A percentile compares a stretch with the other conserved stretches of the same genome.
Conservation (phyloP, 2,888 invertebrate species). For the Exocentrus adspersus region DNA sequence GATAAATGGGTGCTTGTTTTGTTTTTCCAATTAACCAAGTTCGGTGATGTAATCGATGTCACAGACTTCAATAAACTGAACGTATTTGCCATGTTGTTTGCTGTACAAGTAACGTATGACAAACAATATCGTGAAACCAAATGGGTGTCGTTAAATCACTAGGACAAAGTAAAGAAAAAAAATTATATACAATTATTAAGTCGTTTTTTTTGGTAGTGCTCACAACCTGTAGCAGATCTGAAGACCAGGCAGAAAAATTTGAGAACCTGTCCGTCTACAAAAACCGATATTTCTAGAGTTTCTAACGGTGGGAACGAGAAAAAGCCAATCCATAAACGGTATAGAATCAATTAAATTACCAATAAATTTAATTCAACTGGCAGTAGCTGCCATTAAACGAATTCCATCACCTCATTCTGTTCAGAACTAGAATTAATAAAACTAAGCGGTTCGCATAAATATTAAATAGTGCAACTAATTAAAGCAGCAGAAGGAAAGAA, state of each 20-base stretch:
- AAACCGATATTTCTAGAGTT: constrained; percentile 8
- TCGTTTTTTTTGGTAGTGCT: no score
- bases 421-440: constrained; percentile 28
- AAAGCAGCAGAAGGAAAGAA: constrained; percentile 17
- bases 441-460: constrained; percentile 27
- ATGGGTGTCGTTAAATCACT: no score
- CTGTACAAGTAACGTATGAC: no score
- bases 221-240: no score
- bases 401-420: constrained; percentile 21
- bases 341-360: constrained; percentile 7
- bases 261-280: not conserved
- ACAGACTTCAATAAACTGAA: no score
- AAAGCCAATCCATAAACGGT: not conserved
- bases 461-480: constrained; percentile 27
- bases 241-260: not conserved
- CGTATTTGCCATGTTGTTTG: no score
- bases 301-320: constrained; percentile 6
- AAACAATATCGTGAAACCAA: no score
- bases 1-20: no score
- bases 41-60: no score
- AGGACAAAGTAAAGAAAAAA: no score
- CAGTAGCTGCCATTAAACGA: not conserved
- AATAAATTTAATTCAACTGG: constrained; percentile 1
- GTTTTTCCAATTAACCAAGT: no score
- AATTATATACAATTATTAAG: no score